phyloP scores from a whole-genome alignment of 2,888 invertebrate species.

The Empis stercorea region DNA sequence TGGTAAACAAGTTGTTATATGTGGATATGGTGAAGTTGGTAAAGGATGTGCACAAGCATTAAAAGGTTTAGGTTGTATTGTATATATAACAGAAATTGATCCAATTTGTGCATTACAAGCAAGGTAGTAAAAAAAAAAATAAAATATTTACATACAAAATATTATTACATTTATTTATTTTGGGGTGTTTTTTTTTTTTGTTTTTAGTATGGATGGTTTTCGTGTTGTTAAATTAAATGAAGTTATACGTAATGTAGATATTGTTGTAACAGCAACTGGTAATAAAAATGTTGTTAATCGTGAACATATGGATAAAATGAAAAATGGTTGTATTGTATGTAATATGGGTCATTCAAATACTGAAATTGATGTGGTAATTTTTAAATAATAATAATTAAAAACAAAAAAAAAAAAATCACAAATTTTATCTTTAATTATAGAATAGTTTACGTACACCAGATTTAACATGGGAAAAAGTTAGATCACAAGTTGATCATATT shows the following conservation, averaged over 20 bases:
- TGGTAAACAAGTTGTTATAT: constrained; percentile 90
- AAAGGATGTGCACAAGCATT: constrained; percentile 94
- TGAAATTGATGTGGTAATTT: constrained; percentile 78
- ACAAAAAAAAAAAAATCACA: too few relatives aligned
- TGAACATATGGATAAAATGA: constrained; percentile 94
- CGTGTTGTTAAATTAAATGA: constrained; percentile 90
- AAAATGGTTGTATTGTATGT: constrained; percentile 88
- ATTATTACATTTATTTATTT: too few relatives aligned
- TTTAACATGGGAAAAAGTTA: constrained; percentile 91
- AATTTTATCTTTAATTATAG: constrained; percentile 34
- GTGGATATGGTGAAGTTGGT: constrained; percentile 95
- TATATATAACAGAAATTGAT: constrained; percentile 82
- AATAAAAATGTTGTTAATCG: constrained; percentile 93
- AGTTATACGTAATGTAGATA: constrained; percentile 84
- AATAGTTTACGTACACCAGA: constrained; percentile 87
- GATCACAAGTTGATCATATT: constrained; percentile 96
- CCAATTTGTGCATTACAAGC: constrained; percentile 96
- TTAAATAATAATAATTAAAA: too few relatives aligned
- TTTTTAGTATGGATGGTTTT: constrained; percentile 78
- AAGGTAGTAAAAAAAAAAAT: constrained; percentile 40
- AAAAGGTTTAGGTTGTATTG: constrained; percentile 88
- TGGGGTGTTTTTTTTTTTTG: not conserved
- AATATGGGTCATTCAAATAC: constrained; percentile 98
- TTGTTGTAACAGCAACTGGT: constrained; percentile 94
- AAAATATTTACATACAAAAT: too few relatives aligned